Evolutionary conservation across 2,797 vertebrate species (phyloP), one percentile per base, ranked within the genome.

Genomic region (Eleutherodactylus coqui): DNA sequence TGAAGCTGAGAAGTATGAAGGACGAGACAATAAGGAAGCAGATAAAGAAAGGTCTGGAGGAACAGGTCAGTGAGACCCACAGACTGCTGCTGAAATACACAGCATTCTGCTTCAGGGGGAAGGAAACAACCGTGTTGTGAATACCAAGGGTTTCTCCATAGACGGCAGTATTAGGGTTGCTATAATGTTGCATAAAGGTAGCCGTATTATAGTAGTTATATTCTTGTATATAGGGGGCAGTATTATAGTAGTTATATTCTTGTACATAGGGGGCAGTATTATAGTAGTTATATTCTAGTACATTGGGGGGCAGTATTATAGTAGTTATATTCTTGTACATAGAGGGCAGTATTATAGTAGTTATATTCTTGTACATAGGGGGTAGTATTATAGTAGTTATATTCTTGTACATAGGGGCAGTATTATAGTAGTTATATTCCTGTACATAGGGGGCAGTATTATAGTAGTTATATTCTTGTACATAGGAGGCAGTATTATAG

Each of bases 391-490:
- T 51, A 27, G 55, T 60, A 55, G 53, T 55, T 55, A 55, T 55
- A 55, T 55, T 55, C 53, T 55, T 55, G 21, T 55, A 55, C 9
- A 55, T 55, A 55, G 53, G 53, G n/a, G 21, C 21, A 55, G 53
- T 55, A 55, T 55, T 55, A 55, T 55, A 55, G 53, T n/a, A 55
- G 53, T 24, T 55, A 58, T 58, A 58, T 58, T 58, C 55, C 27
- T 58, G 55, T 49, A 49, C 47, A 49, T 49, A 49, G 47, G n/a
- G 53, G 24, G 24, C 53, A 58, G 53, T n/a, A 58, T n/a, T 58
- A n/a, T 58, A 58, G 53, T 58, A n/a, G 53, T 58, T 58, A 58
- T 58, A 58, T 58, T 58, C 24, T 58, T 58, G 53, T 58, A 58
- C 4, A 62, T 62, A 62, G 58, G 58, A 3, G 19, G 51, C 8